These are phyloP conservation scores for Eurypyga helias DNA, from an alignment of 2,113 vertebrate species.

Conservation along the genomic window DNA sequence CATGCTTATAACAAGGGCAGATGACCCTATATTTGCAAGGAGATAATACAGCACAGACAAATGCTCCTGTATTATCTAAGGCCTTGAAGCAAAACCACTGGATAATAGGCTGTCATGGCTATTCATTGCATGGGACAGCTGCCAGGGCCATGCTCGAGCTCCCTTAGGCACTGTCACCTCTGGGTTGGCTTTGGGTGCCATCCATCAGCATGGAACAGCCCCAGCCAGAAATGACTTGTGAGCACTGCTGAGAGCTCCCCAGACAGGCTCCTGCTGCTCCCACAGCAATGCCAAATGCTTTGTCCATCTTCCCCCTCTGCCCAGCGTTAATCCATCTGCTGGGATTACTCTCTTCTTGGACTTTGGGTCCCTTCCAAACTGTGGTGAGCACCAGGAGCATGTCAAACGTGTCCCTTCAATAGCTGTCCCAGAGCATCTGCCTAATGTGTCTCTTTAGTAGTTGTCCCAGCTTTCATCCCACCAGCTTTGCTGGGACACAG, in stretches of 20 bases:
- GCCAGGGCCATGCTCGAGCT: neutral
- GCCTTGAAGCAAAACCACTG: neutral
- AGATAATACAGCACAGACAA: neutral
- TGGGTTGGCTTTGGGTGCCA: neutral
- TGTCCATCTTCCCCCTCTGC: neutral
- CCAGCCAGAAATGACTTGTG: neutral
- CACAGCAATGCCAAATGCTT: rapidly evolving
- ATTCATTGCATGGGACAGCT: neutral
- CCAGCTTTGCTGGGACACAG: neutral
- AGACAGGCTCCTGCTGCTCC: neutral
- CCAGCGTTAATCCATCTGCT: neutral
- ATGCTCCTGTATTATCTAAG: neutral
- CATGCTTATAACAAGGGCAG: neutral
- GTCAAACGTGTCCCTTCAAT: neutral
- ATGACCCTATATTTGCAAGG: neutral
- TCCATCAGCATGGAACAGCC: neutral
- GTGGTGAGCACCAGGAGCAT: neutral
- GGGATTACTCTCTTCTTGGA: neutral
- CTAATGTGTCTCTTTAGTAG: neutral
- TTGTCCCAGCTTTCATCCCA: neutral
- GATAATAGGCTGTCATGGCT: neutral
- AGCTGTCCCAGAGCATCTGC: neutral
- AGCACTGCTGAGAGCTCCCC: neutral
- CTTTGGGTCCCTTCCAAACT: neutral
- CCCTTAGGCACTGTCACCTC: neutral